Evolutionary conservation across 2,113 vertebrate species (phyloP), one percentile per base, ranked within the genome.

Genomic region (Pholis gunnellus): DNA sequence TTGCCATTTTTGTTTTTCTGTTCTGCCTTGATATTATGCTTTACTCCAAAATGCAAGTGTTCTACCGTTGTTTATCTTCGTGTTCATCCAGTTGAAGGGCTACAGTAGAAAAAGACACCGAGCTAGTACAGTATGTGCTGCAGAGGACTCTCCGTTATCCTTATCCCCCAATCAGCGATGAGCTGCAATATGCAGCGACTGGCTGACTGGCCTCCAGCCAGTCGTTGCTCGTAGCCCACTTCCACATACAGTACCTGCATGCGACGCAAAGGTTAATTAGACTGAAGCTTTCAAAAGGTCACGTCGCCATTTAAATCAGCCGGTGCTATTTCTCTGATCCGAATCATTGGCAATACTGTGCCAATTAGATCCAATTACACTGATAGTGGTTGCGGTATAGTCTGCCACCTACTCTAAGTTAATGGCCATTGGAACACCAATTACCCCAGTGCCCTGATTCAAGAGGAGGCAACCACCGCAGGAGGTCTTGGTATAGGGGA

Each of bases 341-440:
- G 78, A 95, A 95, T 93, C 90, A 78, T 77, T 73, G 87, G 64
- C 82, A 93, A 92, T 82, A 69, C 85, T 91, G 84, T 87, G 91
- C 94, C 91, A 95, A 91, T 94, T 93, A 93, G 94, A 94, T 94
- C 89, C 95, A 95, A 95, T 96, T 96, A 93, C 79, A 57, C 38
- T 64, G 83, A 88, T 90, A 77, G 86, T 64, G 34, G 90, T 76
- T 85, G 89, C 85, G 66, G 79, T 71, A 18, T 71, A 18, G 84
- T 91, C 84, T 90, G 75, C 89, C 90, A 90, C 87, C 83, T 80
- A 91, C 91, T 88, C 85, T 86, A 82, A 90, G 48, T 93, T 75
- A 93, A 94, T 88, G 88, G 93, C 82, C 80, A 77, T 56, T 85
- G 88, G 84, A 92, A 56, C 81, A 84, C 79, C 95, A 94, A 96